phyloP scores from a whole-genome alignment of 2,888 invertebrate genomes.

The Microctonus aethiopoides region DNA sequence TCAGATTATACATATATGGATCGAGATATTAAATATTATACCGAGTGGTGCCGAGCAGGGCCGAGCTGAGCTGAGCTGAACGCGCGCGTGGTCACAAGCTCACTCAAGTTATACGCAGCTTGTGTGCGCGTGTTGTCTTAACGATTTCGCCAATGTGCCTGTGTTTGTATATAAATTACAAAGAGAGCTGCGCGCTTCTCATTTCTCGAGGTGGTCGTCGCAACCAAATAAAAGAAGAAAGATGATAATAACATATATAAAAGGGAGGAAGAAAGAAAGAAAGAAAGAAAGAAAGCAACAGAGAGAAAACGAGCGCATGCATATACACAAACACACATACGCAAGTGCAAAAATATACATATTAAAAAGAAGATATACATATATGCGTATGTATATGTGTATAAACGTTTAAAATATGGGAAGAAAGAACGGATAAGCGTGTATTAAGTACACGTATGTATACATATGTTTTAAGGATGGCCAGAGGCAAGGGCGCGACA shows the following conservation, averaged over 20 bases:
- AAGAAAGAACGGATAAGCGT: neutral
- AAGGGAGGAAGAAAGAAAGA: neutral
- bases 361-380: too few species aligned
- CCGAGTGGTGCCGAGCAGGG: constrained; percentile 42
- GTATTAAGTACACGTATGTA: too few species aligned
- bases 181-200: constrained; percentile 27
- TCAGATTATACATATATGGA: too few species aligned
- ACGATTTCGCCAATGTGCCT: constrained; percentile 30
- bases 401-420: neutral
- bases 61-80: constrained; percentile 53
- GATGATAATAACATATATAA: too few species aligned
- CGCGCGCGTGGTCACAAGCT: constrained; percentile 34
- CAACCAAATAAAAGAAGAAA: constrained; percentile 17
- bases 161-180: neutral
- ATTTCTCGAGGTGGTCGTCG: neutral
- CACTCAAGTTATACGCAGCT: too few species aligned
- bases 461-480: constrained; percentile 34
- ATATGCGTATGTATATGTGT: neutral
- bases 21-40: neutral
- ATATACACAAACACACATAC: neutral
- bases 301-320: constrained; percentile 8
- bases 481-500: constrained; percentile 32
- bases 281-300: neutral
- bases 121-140: constrained; percentile 38
- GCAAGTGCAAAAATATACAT: neutral